A percentile compares a stretch with the other conserved stretches of the same genome.
Evolutionary conservation across 2,113 vertebrate genomes (phyloP).

Genomic region (Panthera uncia): DNA sequence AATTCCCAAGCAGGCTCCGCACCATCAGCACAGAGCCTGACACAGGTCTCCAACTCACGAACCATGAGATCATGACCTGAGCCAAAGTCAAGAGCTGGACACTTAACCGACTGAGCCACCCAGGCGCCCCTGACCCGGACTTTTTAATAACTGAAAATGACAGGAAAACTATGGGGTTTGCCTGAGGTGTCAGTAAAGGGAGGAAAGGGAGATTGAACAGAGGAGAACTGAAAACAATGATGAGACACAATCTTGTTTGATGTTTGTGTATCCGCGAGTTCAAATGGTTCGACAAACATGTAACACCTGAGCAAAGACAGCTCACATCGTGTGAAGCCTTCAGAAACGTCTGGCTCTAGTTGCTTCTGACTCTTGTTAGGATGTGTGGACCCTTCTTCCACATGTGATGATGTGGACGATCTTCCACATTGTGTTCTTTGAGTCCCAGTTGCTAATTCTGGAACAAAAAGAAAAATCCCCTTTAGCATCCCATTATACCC

Average conservation of each 20-base stretch:
- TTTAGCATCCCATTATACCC: not conserved
- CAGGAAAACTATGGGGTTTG: not conserved
- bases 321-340: not conserved
- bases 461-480: not conserved
- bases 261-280: not conserved
- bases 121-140: not conserved
- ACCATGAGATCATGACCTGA: no score
- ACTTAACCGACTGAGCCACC: no score
- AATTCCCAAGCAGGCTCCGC: no score
- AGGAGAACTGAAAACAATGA: not conserved
- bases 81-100: no score
- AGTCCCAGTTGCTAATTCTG: not conserved
- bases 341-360: not conserved
- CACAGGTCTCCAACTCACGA: no score
- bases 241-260: not conserved
- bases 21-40: no score
- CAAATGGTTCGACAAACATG: not conserved
- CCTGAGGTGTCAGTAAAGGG: not conserved
- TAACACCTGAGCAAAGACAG: not conserved
- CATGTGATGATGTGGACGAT: not conserved
- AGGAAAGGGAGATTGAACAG: not conserved
- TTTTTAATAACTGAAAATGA: not conserved
- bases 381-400: not conserved
- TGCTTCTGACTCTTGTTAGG: not conserved
- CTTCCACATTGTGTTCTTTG: not conserved